Base-by-base conservation (phyloP, 1,140 invertebrate species). In the Contarinia nasturtii region DNA sequence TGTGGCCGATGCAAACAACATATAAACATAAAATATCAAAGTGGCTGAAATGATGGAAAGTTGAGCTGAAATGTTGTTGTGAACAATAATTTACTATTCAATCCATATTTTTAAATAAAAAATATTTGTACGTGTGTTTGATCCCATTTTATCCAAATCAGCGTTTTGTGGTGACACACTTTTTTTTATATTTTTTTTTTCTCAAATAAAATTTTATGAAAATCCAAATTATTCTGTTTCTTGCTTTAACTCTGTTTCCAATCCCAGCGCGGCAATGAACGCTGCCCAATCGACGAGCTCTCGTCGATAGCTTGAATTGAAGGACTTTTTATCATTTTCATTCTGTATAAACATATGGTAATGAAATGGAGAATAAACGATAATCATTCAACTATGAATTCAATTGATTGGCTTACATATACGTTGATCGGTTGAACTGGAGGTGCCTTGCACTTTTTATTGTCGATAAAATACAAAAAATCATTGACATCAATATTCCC, bases 401-500 rank as follows among this genome's bases (percentile, higher is more conserved):
- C n/a, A n/a, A n/a, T 18, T 11, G 17, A 27, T 33, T 19, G 20
- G 12, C 21, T 48, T 36, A 41, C 37, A 19, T 48, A 19, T 19
- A 60, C 56, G 51, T 63, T 64, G 2, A 63, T 46, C 0, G 61
- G 61, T 3, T 58, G 54, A 40, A 63, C 58, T 42, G 60, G 58
- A 0, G 61, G 52, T 45, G 57, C 53, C 15, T 55, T 55, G 37
- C 55, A 51, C n/a, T 22, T 46, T 44, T 33, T 50, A 54, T 59
- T 54, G 33, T 62, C 57, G 18, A 64, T 53, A 48, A 64, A 63
- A 15, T 48, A 49, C 5, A 64, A 27, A n/a, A 64, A 57, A 51
- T 64, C 61, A 4, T 55, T 54, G 21, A 64, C 55, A 43, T 63
- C 61, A 46, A 82, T 67, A 51, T 76, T 70, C 36, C 72, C 74